Base-by-base conservation (phyloP, 2,888 invertebrate genomes). In the Ormia ochracea region DNA sequence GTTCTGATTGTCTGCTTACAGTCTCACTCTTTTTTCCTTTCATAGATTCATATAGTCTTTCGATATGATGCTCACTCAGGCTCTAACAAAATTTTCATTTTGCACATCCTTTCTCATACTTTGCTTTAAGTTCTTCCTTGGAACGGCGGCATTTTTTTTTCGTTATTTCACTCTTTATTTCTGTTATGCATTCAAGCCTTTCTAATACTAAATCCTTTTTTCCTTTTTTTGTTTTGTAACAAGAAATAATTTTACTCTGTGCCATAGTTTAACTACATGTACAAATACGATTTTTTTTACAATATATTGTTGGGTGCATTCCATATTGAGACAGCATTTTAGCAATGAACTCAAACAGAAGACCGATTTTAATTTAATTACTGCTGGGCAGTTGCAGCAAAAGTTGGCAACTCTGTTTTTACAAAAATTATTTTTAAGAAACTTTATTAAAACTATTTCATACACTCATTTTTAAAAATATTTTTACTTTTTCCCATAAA, bases 121-220 rank as follows among this genome's bases (percentile, higher is more conserved):
- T 45, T 73, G 59, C 21, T 17, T 61, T 12, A 72, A 17, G 9
- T 61, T 72, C 65, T 52, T 31, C 23, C 17, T 38, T 59, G 17
- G 52, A 50, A 17, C 21, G 21, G 21, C 6, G 28, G 19, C 12
- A 6, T 31, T 19, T 45, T 56, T 69, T 45, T 54, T n/a, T 58
- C 7, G 36, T 43, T 7, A 14, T 31, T 43, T 58, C 54, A 48
- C 45, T 14, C 10, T 21, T 68, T 45, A n/a, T 9, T 56, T 68
- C 23, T 61, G 56, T 68, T 48, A 78, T 73, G 21, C 59, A 58
- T 48, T 54, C 61, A 61, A 56, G 31, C 17, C 68, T 61, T 74
- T 41, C 6, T 31, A 65, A 38, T 56, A 19, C 21, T 63, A 58
- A 78, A 78, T 74, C 56, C 56, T 73, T 78, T 69, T 69, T n/a